Conservation (phyloP, 2,888 invertebrate species). For the Orchestes rusci region DNA sequence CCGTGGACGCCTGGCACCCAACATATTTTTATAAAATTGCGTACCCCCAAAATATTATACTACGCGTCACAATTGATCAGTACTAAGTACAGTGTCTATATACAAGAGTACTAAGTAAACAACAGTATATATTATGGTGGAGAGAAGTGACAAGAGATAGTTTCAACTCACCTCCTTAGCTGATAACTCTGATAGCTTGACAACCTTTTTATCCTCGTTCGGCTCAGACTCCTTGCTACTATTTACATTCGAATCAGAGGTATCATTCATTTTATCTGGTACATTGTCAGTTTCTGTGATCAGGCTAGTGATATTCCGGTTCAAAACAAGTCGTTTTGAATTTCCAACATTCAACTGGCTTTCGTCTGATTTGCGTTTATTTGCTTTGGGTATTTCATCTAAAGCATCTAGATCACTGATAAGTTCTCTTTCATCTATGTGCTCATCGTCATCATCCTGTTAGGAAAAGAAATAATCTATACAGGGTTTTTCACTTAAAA, state of each 20-base stretch:
- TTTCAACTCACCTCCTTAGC: conserved; percentile 53
- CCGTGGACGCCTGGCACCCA: no score
- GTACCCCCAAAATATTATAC: no score
- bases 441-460: conserved; percentile 40
- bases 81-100: no score
- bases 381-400: conserved; percentile 31
- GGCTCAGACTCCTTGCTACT: neutral
- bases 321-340: conserved; percentile 57
- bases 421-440: conserved; percentile 37
- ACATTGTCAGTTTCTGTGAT: conserved; percentile 6
- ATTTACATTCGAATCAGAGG: no score
- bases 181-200: conserved; percentile 53
- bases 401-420: conserved; percentile 38
- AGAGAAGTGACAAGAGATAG: no score
- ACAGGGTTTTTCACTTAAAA: no score
- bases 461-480: conserved; percentile 2
- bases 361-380: conserved; percentile 36
- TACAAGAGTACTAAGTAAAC: no score
- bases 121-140: no score
- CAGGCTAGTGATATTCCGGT: conserved; percentile 42
- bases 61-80: no score
- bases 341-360: conserved; percentile 33
- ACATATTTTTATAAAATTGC: no score
- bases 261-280: conserved; percentile 2
- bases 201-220: conserved; percentile 45